Conservation (phyloP, 2,113 vertebrate genomes). For the Nothoprocta pentlandii region DNA sequence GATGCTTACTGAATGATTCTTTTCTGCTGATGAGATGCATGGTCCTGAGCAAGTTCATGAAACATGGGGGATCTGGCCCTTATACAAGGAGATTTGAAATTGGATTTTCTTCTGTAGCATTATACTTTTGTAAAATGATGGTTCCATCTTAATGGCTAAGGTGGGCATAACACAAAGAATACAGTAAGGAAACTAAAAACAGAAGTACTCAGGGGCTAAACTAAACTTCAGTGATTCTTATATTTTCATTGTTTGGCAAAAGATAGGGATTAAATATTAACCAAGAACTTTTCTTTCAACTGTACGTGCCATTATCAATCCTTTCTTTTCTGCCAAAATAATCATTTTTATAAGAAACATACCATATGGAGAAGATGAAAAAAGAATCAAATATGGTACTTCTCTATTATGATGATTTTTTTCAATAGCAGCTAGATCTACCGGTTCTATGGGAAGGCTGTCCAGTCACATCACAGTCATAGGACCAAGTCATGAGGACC, state of each 20-base stretch:
- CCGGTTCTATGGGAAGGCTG: not conserved
- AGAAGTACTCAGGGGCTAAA: not conserved
- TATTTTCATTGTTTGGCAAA: not conserved
- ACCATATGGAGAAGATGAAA: not conserved
- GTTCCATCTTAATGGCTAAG: not conserved
- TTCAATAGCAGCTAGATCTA: not conserved
- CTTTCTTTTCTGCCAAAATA: not conserved
- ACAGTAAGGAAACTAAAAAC: not conserved
- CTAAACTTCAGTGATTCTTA: not conserved
- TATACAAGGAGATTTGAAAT: not conserved
- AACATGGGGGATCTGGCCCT: not conserved
- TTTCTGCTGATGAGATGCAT: not conserved
- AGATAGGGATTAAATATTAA: not conserved
- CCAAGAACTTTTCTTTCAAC: not conserved
- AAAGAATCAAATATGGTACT: not conserved
- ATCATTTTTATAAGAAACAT: constrained; percentile 18
- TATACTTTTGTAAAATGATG: not conserved
- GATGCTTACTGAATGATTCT: not conserved
- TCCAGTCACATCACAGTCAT: not conserved
- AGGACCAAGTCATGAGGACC: not conserved
- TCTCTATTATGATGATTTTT: not conserved
- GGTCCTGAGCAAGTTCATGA: not conserved
- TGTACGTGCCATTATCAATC: not conserved
- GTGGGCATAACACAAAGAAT: not conserved
- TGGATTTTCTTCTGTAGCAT: not conserved